phyloP scores from a whole-genome alignment of 2,113 vertebrate genomes.

The Sapajus apella region DNA sequence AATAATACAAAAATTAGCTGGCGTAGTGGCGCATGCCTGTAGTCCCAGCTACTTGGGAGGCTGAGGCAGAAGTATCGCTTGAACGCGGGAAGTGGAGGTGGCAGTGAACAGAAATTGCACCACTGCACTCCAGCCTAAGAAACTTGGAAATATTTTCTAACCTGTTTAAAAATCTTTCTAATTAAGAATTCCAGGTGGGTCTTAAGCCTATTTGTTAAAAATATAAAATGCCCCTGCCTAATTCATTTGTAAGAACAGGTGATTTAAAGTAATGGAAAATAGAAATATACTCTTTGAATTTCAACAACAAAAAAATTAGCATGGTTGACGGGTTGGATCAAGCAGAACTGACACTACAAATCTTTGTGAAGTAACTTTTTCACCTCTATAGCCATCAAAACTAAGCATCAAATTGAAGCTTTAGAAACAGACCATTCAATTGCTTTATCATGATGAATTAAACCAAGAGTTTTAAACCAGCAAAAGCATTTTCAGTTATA shows the following conservation, averaged over 20 bases:
- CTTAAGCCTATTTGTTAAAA: background rate
- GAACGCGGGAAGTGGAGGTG: background rate
- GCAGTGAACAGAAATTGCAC: background rate
- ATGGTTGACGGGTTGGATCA: background rate
- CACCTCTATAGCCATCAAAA: background rate
- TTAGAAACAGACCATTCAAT: background rate
- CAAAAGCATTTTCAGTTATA: constrained; percentile 20
- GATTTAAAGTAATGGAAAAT: background rate
- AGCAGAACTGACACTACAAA: background rate
- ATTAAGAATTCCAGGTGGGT: background rate
- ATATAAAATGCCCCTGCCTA: background rate
- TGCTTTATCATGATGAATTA: background rate
- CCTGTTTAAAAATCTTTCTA: constrained; percentile 33
- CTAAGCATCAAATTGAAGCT: background rate
- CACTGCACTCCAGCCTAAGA: background rate
- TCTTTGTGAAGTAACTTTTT: background rate
- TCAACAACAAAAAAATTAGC: background rate
- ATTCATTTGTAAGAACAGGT: constrained; percentile 1
- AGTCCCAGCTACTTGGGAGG: too few species aligned
- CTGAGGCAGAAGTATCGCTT: background rate
- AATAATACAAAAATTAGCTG: too few species aligned
- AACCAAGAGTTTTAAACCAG: background rate
- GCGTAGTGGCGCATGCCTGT: too few species aligned
- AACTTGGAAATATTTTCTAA: constrained; percentile 13
- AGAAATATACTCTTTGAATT: constrained; percentile 20